Base-by-base conservation (phyloP, 2,113 vertebrate genomes). In the Benitochromis conjunctus region DNA sequence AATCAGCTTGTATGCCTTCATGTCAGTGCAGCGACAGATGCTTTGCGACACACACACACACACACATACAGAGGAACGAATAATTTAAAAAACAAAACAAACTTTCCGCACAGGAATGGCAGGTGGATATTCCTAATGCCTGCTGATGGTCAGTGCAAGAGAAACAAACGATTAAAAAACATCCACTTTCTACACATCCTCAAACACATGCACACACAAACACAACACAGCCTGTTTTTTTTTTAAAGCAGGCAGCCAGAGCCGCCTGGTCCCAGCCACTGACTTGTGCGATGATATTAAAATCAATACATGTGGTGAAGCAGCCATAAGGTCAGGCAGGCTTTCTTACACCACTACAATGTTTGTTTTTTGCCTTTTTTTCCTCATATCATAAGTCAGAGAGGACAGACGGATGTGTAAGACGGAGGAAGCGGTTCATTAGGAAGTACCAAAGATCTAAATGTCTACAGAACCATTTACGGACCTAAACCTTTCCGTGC, bases 21-120 rank as follows among this genome's bases (percentile, higher is more conserved):
- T 95, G 85, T 95, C 94, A 96, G 94, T 92, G 94, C 94, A 93
- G 90, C 91, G 80, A 86, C 94, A 93, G 95, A 95, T 88, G 90
- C 89, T 90, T 80, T 81, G 82, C 81, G 58, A 85, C 71, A 84
- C 5, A 60, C 29, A 57, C 55, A 13, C 54, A 56, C 51, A 53
- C 18, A 36, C 36, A 58, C 26, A 29, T 29, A 62, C 58, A 26
- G 41, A 69, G 16, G 43, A 48, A 74, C 36, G 21, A 66, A 66
- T 66, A 66, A 66, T 66, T 66, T 41, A 71, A 79, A 16, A 80
- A 57, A 69, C 24, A 62, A 19, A 46, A 10, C 16, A 74, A 56
- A 78, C 81, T 83, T 84, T 85, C 66, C 55, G 5, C 57, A 86
- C 53, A 92, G 76, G 86, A 93, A 90, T 84, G 80, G 10, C 53